These are phyloP conservation scores for Zygogramma bicolorata DNA, from an alignment of 2,888 invertebrate species.

Conservation along the genomic window DNA sequence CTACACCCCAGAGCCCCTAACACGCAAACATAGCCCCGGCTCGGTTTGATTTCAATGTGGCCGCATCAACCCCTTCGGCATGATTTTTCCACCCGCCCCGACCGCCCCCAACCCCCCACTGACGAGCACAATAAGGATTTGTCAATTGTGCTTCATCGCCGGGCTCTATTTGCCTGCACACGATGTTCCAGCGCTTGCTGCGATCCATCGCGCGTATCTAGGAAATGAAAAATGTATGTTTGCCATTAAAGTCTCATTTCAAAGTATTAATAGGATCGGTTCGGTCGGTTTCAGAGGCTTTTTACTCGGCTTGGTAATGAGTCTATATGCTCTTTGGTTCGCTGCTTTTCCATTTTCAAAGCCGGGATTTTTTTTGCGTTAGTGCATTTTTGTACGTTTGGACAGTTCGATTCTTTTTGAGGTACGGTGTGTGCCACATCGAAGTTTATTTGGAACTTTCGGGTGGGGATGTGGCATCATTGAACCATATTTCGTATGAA, in stretches of 20 bases:
- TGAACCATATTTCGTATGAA: too few species aligned
- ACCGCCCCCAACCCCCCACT: conserved; percentile 41
- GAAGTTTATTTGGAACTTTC: too few species aligned
- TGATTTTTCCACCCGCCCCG: conserved; percentile 62
- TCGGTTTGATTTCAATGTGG: conserved; percentile 62
- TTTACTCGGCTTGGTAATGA: conserved; percentile 40
- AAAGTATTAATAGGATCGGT: conserved; percentile 57
- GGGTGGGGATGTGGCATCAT: too few species aligned
- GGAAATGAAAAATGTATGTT: conserved; percentile 63
- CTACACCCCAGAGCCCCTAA: conserved; percentile 36
- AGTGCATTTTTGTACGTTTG: neutral
- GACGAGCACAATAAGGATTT: conserved; percentile 63
- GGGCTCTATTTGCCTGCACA: conserved; percentile 57
- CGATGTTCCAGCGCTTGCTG: conserved; percentile 45
- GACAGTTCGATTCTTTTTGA: too few species aligned
- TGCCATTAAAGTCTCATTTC: conserved; percentile 62
- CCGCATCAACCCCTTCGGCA: conserved; percentile 61
- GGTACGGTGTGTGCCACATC: too few species aligned
- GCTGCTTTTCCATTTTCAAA: conserved; percentile 28
- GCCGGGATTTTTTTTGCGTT: conserved; percentile 9
- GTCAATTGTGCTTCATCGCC: conserved; percentile 62
- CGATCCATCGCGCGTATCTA: conserved; percentile 54
- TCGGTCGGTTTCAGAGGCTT: conserved; percentile 38
- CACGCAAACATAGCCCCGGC: conserved; percentile 56
- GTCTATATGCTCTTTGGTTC: conserved; percentile 28